Conservation (phyloP, 2,113 vertebrate species). For the Alosa alosa region DNA sequence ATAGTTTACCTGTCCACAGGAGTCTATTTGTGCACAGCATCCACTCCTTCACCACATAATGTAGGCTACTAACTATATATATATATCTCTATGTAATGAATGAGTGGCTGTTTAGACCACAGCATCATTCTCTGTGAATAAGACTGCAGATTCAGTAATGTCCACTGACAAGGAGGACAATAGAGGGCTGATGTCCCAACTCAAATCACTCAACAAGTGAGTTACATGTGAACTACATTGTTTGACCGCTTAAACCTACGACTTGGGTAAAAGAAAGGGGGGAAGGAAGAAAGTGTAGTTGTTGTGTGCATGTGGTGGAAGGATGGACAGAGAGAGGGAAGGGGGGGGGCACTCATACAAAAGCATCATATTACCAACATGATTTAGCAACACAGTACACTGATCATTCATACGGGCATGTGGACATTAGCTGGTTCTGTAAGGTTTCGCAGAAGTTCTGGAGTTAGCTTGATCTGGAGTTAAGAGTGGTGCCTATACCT, state of each 20-base stretch:
- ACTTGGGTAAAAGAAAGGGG: background rate
- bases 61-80: too few species aligned
- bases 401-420: background rate
- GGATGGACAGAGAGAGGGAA: background rate
- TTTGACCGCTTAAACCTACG: background rate
- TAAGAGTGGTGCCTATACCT: background rate
- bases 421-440: background rate
- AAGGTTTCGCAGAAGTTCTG: background rate
- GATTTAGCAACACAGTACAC: background rate
- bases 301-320: too few species aligned
- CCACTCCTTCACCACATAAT: too few species aligned
- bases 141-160: background rate
- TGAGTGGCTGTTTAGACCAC: too few species aligned
- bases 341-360: background rate
- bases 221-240: background rate
- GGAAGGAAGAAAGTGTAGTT: background rate
- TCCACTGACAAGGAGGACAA: background rate
- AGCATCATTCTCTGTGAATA: background rate
- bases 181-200: background rate
- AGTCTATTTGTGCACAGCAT: too few species aligned
- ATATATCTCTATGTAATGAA: too few species aligned
- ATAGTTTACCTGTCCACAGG: too few species aligned
- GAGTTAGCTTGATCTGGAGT: background rate
- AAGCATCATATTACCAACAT: slow-evolving; percentile 9
- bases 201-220: background rate